Conservation (phyloP, 23 tunicate species). For the Trididemnum nubilum region DNA sequence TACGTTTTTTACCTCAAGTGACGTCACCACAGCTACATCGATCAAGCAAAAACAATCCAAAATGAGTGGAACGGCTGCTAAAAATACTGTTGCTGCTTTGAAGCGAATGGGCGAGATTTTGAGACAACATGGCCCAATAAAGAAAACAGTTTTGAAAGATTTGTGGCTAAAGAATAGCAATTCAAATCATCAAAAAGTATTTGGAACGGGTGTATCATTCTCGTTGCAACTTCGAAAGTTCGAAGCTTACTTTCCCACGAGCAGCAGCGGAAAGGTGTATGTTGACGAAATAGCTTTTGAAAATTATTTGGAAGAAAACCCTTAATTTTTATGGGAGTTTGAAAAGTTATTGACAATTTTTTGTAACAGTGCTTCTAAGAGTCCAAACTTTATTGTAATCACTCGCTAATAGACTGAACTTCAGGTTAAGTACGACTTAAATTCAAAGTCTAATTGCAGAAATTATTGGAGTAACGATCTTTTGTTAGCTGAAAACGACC, state of each 20-base stretch:
- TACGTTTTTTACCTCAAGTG: no score
- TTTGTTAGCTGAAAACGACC: no score
- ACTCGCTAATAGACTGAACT: no score
- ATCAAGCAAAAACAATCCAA: no score
- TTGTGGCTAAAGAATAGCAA: conserved; percentile 33
- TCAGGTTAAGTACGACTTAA: no score
- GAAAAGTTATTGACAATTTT: no score
- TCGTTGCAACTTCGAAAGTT: conserved; percentile 45
- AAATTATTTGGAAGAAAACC: conserved; percentile 9
- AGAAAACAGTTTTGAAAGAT: conserved; percentile 24
- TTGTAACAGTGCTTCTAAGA: no score
- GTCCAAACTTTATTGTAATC: no score
- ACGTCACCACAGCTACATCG: no score
- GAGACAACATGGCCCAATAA: conserved; percentile 17
- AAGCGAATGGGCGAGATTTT: conserved; percentile 47
- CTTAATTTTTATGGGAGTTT: background rate
- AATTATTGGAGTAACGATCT: no score
- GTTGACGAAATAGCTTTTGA: conserved; percentile 34
- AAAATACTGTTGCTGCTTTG: conserved; percentile 32
- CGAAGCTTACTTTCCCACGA: conserved; percentile 34
- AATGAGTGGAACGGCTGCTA: no score
- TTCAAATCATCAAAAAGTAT: conserved; percentile 31
- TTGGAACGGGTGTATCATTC: conserved; percentile 66
- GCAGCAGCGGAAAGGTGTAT: conserved; percentile 27
- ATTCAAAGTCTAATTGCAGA: no score